Evolutionary conservation across 2,888 invertebrate genomes (phyloP).

Genomic region (Leucophora obtusa): DNA sequence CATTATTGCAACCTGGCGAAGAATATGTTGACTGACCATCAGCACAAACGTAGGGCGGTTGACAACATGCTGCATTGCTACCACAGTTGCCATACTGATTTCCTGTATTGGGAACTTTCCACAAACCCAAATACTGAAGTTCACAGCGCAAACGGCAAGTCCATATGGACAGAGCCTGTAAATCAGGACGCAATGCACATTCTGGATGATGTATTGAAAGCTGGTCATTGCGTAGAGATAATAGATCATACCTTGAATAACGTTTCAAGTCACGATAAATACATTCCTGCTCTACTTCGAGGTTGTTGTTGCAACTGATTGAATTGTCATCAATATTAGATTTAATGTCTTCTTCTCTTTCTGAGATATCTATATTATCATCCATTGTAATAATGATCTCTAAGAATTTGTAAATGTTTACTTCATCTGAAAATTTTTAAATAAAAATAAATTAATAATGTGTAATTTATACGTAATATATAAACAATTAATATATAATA

Average conservation of each 20-base stretch:
- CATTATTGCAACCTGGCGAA: constrained; percentile 18
- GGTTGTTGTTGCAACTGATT: background rate
- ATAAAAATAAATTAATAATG: background rate
- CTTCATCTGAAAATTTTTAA: background rate
- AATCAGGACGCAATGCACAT: constrained; percentile 81
- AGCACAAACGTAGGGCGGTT: constrained; percentile 66
- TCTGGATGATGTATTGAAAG: constrained; percentile 86
- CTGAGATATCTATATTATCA: constrained; percentile 16
- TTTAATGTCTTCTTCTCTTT: background rate
- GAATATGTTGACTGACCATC: constrained; percentile 62
- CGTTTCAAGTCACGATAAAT: constrained; percentile 71
- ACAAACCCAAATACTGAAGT: constrained; percentile 57
- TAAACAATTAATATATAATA: no score
- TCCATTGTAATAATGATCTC: constrained; percentile 17
- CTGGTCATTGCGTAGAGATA: constrained; percentile 85
- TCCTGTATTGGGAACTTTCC: constrained; percentile 52
- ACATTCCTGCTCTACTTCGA: background rate
- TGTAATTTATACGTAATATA: no score
- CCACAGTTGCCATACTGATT: constrained; percentile 47
- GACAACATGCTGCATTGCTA: constrained; percentile 67
- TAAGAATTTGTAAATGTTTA: background rate
- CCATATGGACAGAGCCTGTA: constrained; percentile 75
- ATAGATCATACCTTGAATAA: constrained; percentile 85
- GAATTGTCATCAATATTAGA: background rate
- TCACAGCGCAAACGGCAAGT: constrained; percentile 78